Evolutionary conservation across 2,113 vertebrate genomes (phyloP), one percentile per base, ranked within the genome.

Genomic region (Brienomyrus longianalis): DNA sequence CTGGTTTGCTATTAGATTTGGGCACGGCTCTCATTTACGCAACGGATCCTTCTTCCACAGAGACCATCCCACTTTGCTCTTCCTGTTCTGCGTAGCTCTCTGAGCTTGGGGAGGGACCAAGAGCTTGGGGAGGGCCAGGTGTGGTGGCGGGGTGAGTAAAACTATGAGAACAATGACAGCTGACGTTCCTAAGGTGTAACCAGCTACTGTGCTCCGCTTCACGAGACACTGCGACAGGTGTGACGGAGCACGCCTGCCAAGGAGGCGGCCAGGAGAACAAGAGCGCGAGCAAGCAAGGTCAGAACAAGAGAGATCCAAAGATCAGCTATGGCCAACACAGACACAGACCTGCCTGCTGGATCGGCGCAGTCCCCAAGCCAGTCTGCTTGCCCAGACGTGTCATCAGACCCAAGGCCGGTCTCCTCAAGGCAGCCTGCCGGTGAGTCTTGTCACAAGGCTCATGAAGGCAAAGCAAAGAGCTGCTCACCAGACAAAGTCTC

Each of bases 321-420:
- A 15, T 19, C 74, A 86, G 51, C 17, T 89, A 95, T 93, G 94
- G 94, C 92, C 89, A 91, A 93, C 0, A 77, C 92, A 39, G 90
- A 92, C 84, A 84, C 77, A 11, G 90, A 88, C 56, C 83, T 7
- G 19, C 23, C 39, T 17, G 47, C 15, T 13, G 7, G 51, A 13
- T 56, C 39, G 3, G 1, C 77, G 39, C 66, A 7, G 39, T 9
- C 13, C 19, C 56, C 86, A 56, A 13, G 17, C n/a, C 83, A 86
- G 83, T n/a, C 45, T 48, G 7, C 23, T 45, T 5, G 17, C 43
- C 1, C 54, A 86, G 43, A 54, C n/a, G 9, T 70, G 62, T n/a
- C 35, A 6, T 31, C 35, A 59, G 45, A 85, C 10, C 77, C 39
- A 19, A 48, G 13, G 31, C 45, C 47, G 11, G 83, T 39, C 21